These are phyloP conservation scores for Diachasmimorpha longicaudata DNA, from an alignment of 1,140 invertebrate species.

Conservation along the genomic window DNA sequence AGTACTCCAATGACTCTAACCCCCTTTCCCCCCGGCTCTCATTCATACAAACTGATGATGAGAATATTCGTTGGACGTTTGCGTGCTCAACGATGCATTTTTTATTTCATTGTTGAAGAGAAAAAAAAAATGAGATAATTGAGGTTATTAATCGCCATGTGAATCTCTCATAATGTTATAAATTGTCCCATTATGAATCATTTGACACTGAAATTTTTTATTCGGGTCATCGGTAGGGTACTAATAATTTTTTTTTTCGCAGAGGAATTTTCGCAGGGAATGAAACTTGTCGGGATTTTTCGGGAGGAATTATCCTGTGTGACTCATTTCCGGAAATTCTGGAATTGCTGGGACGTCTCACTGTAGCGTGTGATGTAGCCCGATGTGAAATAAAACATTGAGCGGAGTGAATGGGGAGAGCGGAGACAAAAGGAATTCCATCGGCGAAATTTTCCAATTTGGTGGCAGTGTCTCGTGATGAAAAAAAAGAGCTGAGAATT, in stretches of 20 bases:
- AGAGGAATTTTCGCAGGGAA: too few species aligned
- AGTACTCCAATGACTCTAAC: slow-evolving; percentile 16
- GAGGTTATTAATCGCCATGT: not conserved
- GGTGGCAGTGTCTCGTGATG: not conserved
- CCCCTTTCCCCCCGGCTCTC: not conserved
- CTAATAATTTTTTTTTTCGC: not conserved
- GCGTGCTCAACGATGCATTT: not conserved
- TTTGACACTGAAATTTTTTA: not conserved
- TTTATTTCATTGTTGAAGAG: not conserved
- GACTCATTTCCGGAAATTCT: not conserved
- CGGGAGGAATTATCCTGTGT: not conserved
- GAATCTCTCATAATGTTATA: not conserved
- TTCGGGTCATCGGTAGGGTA: not conserved
- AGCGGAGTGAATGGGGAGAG: not conserved
- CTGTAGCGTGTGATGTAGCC: not conserved
- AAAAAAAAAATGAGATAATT: not conserved
- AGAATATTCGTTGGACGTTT: not conserved
- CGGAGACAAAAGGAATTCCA: not conserved
- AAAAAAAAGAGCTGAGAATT: not conserved
- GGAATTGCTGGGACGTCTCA: not conserved
- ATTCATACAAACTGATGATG: not conserved
- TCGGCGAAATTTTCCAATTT: not conserved
- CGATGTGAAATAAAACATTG: not conserved
- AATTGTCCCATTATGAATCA: not conserved
- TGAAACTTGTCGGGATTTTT: too few species aligned